Base-by-base conservation (phyloP, 2,888 invertebrate species). In the Teleogryllus oceanicus region DNA sequence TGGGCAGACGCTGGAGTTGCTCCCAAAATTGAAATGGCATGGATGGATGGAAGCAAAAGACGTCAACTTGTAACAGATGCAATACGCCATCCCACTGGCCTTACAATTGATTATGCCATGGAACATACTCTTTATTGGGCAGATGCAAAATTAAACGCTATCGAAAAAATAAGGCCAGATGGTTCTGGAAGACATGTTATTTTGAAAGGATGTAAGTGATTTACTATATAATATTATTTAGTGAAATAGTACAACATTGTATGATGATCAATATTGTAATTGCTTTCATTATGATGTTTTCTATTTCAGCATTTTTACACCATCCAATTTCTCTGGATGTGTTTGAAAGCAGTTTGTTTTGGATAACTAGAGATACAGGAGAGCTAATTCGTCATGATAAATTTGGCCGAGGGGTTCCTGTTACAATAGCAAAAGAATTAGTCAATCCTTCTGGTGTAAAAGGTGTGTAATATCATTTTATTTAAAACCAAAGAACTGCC, bases 1-100 rank as follows among this genome's bases (percentile, higher is more conserved):
- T 99, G 98, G 97, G 92, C 97, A 0, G 98, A 99, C 86, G 94
- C 95, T 0, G 97, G 98, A 10, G 92, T 93, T 0, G 92, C 92
- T 4, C 96, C 97, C 0, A 98, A 97, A 87, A 97, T 99, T 82
- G 98, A 98, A 86, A 92, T 93, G 5, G 92, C 97, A 2, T 98
- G 98, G 96, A 96, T 99, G 97, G 98, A 98, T 85, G 99, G 99
- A 0, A 94, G 94, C 0, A 94, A 96, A 86, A 90, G 97, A 2
- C 89, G 93, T 79, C 92, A 94, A 0, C 87, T 99, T 3, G 93
- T 97, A 11, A 92, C 93, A 0, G 95, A 95, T 81, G 91, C 91
- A 81, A 91, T 99, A 49, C 90, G 95, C 49, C 94, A 94, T 85
- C 99, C 99, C 0, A 92, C 96, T 0, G 97, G 97, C 0, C 86